These are phyloP conservation scores for Epinotia brunnichana DNA, from an alignment of 2,888 invertebrate genomes.

Conservation along the genomic window DNA sequence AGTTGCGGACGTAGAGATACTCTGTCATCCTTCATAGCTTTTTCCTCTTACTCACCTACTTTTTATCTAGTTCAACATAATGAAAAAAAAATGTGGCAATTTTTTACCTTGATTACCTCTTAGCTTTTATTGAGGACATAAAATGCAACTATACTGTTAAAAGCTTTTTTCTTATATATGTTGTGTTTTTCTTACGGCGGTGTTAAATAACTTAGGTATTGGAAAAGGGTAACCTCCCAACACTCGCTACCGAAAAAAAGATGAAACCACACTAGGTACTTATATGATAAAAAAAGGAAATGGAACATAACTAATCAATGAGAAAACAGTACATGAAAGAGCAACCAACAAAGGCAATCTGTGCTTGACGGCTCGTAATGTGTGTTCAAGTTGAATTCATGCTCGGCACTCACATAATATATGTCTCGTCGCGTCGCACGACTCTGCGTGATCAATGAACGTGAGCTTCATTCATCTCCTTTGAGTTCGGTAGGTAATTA, in stretches of 20 bases:
- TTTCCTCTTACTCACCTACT: conserved; percentile 26
- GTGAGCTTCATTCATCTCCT: too few species aligned
- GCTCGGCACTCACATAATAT: not conserved
- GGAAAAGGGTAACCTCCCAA: too few species aligned
- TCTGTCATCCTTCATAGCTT: conserved; percentile 38
- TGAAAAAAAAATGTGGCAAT: conserved; percentile 2
- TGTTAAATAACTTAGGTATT: too few species aligned
- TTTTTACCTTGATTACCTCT: not conserved
- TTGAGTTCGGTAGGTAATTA: too few species aligned
- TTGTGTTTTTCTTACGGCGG: too few species aligned
- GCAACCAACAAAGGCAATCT: conserved; percentile 22
- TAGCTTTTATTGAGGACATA: not conserved
- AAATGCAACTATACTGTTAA: not conserved
- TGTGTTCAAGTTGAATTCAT: conserved; percentile 26
- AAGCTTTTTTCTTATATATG: too few species aligned
- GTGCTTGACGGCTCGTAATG: conserved; percentile 23
- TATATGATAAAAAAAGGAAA: too few species aligned
- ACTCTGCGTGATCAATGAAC: not conserved
- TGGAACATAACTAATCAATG: not conserved
- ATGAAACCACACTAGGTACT: too few species aligned
- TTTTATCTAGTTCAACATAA: conserved; percentile 28
- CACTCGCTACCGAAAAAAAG: too few species aligned
- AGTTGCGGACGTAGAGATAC: conserved; percentile 41
- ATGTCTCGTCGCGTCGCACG: too few species aligned
- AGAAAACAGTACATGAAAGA: conserved; percentile 14